Evolutionary conservation across 2,797 vertebrate species (phyloP).

Genomic region (Pantherophis vulpinus): DNA sequence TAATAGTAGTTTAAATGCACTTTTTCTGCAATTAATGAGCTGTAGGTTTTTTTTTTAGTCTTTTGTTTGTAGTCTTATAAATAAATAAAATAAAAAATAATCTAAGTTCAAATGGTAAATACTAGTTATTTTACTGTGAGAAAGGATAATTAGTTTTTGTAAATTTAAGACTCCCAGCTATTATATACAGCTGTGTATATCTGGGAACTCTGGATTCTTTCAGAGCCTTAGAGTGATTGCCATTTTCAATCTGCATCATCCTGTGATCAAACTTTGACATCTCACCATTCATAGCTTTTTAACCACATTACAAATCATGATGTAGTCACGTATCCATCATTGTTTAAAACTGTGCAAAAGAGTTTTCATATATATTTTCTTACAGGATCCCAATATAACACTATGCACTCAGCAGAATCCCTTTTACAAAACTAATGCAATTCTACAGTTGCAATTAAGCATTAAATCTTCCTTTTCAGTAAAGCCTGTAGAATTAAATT

Average conservation of each 20-base stretch:
- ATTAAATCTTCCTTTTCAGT: background rate
- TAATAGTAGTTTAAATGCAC: background rate
- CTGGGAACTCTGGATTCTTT: background rate
- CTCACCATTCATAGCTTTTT: background rate
- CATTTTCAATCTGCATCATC: background rate
- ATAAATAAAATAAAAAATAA: background rate
- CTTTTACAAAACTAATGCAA: background rate
- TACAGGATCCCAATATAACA: background rate
- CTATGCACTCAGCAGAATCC: background rate
- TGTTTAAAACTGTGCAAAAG: background rate
- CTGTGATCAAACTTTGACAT: background rate
- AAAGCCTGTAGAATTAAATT: background rate
- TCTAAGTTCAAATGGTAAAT: background rate
- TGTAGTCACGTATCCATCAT: background rate
- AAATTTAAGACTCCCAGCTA: background rate
- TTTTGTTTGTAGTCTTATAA: background rate
- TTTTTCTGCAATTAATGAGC: background rate
- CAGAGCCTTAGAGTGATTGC: background rate
- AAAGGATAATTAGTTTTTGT: background rate
- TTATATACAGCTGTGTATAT: background rate
- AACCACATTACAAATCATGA: background rate
- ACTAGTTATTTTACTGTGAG: background rate
- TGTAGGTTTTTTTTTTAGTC: background rate
- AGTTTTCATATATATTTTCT: background rate
- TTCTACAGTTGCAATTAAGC: background rate